Percentiles rank a stretch among this genome's conserved stretches.
Conservation (phyloP, 2,888 invertebrate genomes). For the Xylocampa areola region DNA sequence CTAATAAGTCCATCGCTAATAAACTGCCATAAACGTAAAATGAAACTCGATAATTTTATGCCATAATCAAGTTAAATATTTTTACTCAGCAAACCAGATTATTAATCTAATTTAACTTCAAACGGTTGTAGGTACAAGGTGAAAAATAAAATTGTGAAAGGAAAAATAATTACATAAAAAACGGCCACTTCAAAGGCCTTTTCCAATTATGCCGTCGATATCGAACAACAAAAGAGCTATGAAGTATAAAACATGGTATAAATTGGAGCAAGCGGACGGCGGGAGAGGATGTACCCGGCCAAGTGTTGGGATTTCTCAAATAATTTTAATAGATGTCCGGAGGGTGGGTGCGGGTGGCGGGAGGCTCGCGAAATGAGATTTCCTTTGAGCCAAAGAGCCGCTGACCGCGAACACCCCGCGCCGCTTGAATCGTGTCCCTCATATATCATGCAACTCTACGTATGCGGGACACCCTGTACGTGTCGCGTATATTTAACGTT, state of each 20-base stretch:
- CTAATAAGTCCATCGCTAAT: neutral
- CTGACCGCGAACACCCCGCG: constrained; percentile 80
- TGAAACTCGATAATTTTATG: constrained; percentile 21
- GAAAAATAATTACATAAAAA: constrained; percentile 58
- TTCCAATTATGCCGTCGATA: constrained; percentile 70
- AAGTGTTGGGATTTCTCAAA: constrained; percentile 82
- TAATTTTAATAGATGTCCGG: constrained; percentile 87
- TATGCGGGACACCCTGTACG: constrained; percentile 51
- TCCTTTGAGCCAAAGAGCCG: constrained; percentile 83
- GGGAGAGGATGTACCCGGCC: constrained; percentile 54
- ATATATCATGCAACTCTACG: constrained; percentile 75
- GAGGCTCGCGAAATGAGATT: constrained; percentile 84
- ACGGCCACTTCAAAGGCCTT: constrained; percentile 61
- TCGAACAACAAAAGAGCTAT: constrained; percentile 69
- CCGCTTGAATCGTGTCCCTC: constrained; percentile 71
- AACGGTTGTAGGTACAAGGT: constrained; percentile 27
- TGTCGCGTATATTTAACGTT: constrained; percentile 54
- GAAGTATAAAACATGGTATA: constrained; percentile 70
- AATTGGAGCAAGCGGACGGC: constrained; percentile 66
- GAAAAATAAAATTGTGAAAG: constrained; percentile 32
- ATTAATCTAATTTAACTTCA: constrained; percentile 53
- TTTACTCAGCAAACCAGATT: constrained; percentile 25
- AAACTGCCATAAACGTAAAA: constrained; percentile 14
- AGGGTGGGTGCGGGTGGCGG: constrained; percentile 53
- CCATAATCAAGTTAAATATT: constrained; percentile 28